phyloP scores from a whole-genome alignment of 30 jellyfish, hydroid and myxozoan genomes.

The Aurelia aurita region DNA sequence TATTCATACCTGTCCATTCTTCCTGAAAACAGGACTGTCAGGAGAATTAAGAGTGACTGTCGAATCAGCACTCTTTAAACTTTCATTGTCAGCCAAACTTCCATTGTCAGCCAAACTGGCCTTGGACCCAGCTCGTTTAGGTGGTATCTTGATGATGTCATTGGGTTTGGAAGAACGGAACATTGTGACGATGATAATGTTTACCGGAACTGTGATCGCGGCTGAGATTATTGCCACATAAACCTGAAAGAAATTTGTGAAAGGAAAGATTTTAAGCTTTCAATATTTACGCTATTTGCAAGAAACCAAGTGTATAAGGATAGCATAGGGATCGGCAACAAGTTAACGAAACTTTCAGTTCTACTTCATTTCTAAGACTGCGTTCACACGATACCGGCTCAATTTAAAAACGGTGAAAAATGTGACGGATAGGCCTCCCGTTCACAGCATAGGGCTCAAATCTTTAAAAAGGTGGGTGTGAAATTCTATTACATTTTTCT shows the following conservation, averaged over 20 bases:
- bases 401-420: too few species aligned
- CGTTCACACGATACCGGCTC: too few species aligned
- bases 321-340: too few species aligned
- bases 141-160: constrained; percentile 27
- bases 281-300: too few species aligned
- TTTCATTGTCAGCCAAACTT: constrained; percentile 57
- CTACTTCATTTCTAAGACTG: too few species aligned
- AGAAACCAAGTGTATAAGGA: too few species aligned
- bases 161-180: constrained; percentile 81
- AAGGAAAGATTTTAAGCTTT: too few species aligned
- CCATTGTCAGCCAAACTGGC: constrained; percentile 70
- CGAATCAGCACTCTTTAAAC: constrained; percentile 57
- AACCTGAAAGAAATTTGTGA: constrained; percentile 35
- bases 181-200: constrained; percentile 81
- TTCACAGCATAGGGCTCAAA: too few species aligned
- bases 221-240: constrained; percentile 82
- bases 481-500: too few species aligned
- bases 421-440: too few species aligned
- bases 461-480: too few species aligned
- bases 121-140: constrained; percentile 49
- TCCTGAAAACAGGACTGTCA: constrained; percentile 56
- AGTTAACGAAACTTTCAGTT: too few species aligned
- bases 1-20: constrained; percentile 43
- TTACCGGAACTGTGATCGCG: constrained; percentile 87
- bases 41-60: constrained; percentile 40